Evolutionary conservation across 2,888 invertebrate species (phyloP), one percentile per base, ranked within the genome.

Genomic region (Synanthedon vespiformis): DNA sequence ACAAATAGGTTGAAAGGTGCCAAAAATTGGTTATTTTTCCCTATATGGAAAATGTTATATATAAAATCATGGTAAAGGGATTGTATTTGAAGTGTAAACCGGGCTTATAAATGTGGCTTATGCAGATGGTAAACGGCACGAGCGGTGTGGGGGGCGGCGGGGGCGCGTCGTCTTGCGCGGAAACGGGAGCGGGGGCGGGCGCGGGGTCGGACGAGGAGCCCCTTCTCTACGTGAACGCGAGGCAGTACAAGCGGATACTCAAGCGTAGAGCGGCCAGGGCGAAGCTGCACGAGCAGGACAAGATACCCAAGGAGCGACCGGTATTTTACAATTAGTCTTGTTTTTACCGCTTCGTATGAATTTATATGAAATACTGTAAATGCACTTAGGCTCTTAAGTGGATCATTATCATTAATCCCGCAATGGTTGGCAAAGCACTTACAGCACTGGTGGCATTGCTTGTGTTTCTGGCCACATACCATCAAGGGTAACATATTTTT

Each of bases 151-250:
- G 62, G 47, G 67, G 72, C 5, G 68, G 77, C 1, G 74, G 62
- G 10, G 63, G 73, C 2, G 69, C 78, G 4, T 62, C 74, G 0
- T 61, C 79, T 2, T 70, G 74, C 4, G 70, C 79, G 0, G 80
- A 80, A 12, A 68, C 64, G 5, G 81, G 80, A 0, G 64, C 75
- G 2, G 68, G 78, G 0, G 74, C 78, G 0, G 72, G 77, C 8
- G 88, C 84, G 0, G 88, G 84, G 48, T 82, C 93, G 0, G 98
- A 98, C 73, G 98, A 98, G 70, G 98, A 98, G 71, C 98, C 98
- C 68, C 96, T 99, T 0, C 86, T 99, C 14, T 99, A 99, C 75
- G 99, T 99, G 0, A 99, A 99, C 87, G 98, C 98, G 18, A 95
- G 98, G 69, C 99, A 99, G 76, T 99, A 99, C 85, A 94, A 97